A percentile compares a stretch with the other conserved stretches of the same genome.
These are phyloP conservation scores for Thereva unica DNA, from an alignment of 2,888 invertebrate genomes.

Conservation along the genomic window DNA sequence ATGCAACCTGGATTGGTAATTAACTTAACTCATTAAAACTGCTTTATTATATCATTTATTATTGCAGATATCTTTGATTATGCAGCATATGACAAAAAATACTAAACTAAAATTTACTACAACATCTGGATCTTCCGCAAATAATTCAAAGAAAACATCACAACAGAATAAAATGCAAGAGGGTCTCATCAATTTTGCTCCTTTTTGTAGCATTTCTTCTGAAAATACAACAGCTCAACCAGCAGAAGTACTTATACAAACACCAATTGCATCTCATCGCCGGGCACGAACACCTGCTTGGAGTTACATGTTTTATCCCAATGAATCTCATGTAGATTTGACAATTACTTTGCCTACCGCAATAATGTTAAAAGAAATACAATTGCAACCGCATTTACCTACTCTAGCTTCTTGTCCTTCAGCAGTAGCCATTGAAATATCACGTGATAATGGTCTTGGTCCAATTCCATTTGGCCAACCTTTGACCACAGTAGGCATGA, in stretches of 20 bases:
- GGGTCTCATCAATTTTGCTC: slow-evolving; percentile 87
- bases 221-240: slow-evolving; percentile 86
- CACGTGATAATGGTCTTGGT: slow-evolving; percentile 76
- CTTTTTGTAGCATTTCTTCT: slow-evolving; percentile 78
- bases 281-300: slow-evolving; percentile 90
- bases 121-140: slow-evolving; percentile 52
- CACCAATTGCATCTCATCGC: slow-evolving; percentile 76
- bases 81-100: slow-evolving; percentile 66
- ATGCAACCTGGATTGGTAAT: slow-evolving; percentile 69
- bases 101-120: slow-evolving; percentile 55
- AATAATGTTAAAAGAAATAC: slow-evolving; percentile 83
- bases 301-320: slow-evolving; percentile 93
- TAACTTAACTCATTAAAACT: slow-evolving; percentile 62
- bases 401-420: slow-evolving; percentile 86
- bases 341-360: slow-evolving; percentile 87
- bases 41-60: not conserved
- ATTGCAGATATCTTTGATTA: slow-evolving; percentile 60
- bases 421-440: slow-evolving; percentile 83
- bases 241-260: slow-evolving; percentile 84
- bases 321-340: slow-evolving; percentile 86
- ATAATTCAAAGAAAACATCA: slow-evolving; percentile 55
- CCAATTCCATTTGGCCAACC: slow-evolving; percentile 84
- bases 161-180: slow-evolving; percentile 66
- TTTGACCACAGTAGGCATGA: slow-evolving; percentile 83
- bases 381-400: slow-evolving; percentile 83